Evolutionary conservation across 1,140 invertebrate species (phyloP).

Genomic region (Orius insidiosus): DNA sequence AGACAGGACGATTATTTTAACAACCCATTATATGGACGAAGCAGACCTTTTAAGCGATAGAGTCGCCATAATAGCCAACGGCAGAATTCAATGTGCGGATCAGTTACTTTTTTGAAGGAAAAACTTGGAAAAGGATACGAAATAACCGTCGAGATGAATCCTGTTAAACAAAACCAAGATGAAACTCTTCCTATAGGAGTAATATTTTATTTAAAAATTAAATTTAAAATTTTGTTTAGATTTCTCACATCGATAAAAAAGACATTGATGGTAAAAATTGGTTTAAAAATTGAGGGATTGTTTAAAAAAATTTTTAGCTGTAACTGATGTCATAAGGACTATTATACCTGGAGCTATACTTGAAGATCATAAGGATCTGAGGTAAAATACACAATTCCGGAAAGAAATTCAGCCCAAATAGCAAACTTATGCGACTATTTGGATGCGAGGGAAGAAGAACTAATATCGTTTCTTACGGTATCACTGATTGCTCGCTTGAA

Average conservation of each 20-base stretch:
- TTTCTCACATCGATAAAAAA: too few species aligned
- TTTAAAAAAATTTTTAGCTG: not conserved
- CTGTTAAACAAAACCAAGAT: constrained; percentile 1
- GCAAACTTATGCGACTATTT: not conserved
- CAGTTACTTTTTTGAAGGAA: constrained; percentile 43
- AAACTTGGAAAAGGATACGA: constrained; percentile 19
- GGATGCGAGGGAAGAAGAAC: not conserved
- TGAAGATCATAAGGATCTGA: constrained; percentile 10
- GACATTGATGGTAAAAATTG: too few species aligned
- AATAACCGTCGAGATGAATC: constrained; percentile 15
- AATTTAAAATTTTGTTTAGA: too few species aligned
- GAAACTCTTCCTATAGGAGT: too few species aligned
- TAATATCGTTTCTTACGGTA: constrained; percentile 12
- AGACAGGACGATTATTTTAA: constrained; percentile 44
- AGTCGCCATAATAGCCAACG: constrained; percentile 47
- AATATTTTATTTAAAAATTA: too few species aligned
- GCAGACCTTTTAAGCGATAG: constrained; percentile 44
- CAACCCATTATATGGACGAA: constrained; percentile 41
- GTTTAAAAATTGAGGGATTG: not conserved
- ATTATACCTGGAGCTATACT: constrained; percentile 2
- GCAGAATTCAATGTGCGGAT: constrained; percentile 42
- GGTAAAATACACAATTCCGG: constrained; percentile 3
- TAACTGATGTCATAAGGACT: constrained; percentile 3
- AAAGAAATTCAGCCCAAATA: not conserved
- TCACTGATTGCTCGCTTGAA: constrained; percentile 12